These are phyloP conservation scores for Siderastrea siderea DNA, from an alignment of 92 coral and sea anemone genomes.

Conservation along the genomic window DNA sequence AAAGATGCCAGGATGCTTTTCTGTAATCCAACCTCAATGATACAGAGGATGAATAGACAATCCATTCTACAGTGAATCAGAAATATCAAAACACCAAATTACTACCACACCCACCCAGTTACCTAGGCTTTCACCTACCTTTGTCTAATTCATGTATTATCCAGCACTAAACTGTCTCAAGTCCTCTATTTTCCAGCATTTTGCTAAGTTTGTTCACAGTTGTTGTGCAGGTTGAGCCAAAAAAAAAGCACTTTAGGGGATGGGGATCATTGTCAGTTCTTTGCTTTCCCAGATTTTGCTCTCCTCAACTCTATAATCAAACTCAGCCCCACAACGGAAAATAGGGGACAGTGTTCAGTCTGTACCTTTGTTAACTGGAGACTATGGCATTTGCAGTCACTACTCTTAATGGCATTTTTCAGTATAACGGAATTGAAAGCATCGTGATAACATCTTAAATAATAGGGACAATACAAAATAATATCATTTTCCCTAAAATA, in stretches of 20 bases:
- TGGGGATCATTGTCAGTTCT: too few species aligned
- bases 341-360: not conserved
- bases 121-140: conserved; percentile 24
- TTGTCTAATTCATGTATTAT: not conserved
- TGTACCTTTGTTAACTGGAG: not conserved
- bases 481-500: not conserved
- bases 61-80: not conserved
- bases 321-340: too few species aligned
- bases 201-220: too few species aligned
- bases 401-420: not conserved
- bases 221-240: too few species aligned
- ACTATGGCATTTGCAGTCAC: not conserved
- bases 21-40: not conserved
- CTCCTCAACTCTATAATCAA: too few species aligned
- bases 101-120: not conserved
- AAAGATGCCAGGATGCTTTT: not conserved
- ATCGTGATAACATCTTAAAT: not conserved
- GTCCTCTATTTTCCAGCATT: too few species aligned
- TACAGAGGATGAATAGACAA: not conserved
- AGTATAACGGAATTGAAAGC: conserved; percentile 2
- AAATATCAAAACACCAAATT: not conserved
- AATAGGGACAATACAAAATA: not conserved
- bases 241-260: too few species aligned
- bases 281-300: too few species aligned
- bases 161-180: not conserved